These are phyloP conservation scores for Dreissena polymorpha DNA, from an alignment of 1,140 invertebrate species.

Conservation along the genomic window DNA sequence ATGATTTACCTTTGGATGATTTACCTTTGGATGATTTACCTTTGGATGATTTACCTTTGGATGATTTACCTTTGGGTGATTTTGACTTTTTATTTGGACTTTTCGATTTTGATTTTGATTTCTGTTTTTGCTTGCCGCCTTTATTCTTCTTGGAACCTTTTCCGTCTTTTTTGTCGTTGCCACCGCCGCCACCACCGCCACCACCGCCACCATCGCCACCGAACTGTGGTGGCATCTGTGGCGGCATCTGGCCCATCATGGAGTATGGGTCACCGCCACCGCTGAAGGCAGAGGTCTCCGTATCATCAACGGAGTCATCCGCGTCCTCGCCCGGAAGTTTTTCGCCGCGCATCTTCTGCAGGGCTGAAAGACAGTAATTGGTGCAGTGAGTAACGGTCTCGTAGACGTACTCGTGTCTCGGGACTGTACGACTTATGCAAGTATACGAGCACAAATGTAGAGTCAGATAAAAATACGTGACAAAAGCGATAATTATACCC, in stretches of 20 bases:
- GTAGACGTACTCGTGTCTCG: too few relatives aligned
- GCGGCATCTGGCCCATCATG: too few relatives aligned
- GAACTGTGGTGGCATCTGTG: too few relatives aligned
- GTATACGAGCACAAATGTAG: too few relatives aligned
- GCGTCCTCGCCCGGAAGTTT: not conserved
- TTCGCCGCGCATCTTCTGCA: conserved; percentile 17
- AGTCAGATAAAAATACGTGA: too few relatives aligned
- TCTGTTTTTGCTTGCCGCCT: conserved; percentile 26
- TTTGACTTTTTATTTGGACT: conserved; percentile 2
- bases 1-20: conserved; percentile 15
- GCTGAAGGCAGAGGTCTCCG: not conserved
- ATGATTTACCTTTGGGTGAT: conserved; percentile 2
- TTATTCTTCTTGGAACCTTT: not conserved
- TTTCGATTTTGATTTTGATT: not conserved
- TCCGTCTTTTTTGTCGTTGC: too few relatives aligned
- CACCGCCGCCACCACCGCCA: not conserved
- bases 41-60: conserved; percentile 1
- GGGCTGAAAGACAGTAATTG: not conserved
- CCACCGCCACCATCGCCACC: conserved; percentile 3
- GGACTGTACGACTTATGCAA: too few relatives aligned
- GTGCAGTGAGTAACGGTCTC: too few relatives aligned
- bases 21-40: conserved; percentile 12
- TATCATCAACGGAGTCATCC: conserved; percentile 5
- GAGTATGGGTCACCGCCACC: not conserved
- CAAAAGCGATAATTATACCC: too few relatives aligned